A percentile compares a stretch with the other conserved stretches of the same genome.
Evolutionary conservation across 30 jellyfish, hydroid and myxozoan genomes (phyloP).

Genomic region (Turritopsis rubra): DNA sequence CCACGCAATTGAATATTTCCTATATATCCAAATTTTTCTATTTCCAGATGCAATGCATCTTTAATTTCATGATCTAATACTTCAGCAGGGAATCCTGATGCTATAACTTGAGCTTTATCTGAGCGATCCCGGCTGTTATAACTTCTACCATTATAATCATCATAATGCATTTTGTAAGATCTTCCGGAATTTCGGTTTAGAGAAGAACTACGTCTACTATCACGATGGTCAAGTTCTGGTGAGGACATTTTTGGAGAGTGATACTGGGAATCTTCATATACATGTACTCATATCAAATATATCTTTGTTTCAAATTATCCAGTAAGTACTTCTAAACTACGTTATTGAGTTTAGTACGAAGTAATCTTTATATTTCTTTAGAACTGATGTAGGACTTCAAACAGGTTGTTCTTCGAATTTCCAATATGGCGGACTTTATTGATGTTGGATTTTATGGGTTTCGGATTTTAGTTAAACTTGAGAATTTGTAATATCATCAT

Average conservation of each 20-base stretch:
- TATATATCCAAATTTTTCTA: constrained; percentile 87
- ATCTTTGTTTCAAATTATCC: background rate
- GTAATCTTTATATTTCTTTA: no score
- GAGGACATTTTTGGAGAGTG: constrained; percentile 57
- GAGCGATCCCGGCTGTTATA: constrained; percentile 39
- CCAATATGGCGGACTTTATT: constrained; percentile 15
- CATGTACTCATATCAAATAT: background rate
- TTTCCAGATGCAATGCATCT: constrained; percentile 71
- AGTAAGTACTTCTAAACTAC: background rate
- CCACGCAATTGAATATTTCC: constrained; percentile 71
- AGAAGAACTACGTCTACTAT: constrained; percentile 76
- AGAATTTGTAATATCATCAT: background rate
- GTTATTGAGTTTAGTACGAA: background rate
- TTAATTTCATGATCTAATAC: constrained; percentile 63
- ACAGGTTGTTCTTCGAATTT: constrained; percentile 16
- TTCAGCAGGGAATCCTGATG: constrained; percentile 68
- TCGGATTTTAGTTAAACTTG: background rate
- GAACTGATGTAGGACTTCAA: background rate
- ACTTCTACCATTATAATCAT: constrained; percentile 71
- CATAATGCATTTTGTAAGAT: constrained; percentile 43
- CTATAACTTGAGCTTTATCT: constrained; percentile 63
- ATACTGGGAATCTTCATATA: background rate
- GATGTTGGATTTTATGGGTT: background rate
- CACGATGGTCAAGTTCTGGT: constrained; percentile 80
- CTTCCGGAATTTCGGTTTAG: constrained; percentile 45